Evolutionary conservation across 2,888 invertebrate species (phyloP).

Genomic region (Lasioglossum leucozonium): DNA sequence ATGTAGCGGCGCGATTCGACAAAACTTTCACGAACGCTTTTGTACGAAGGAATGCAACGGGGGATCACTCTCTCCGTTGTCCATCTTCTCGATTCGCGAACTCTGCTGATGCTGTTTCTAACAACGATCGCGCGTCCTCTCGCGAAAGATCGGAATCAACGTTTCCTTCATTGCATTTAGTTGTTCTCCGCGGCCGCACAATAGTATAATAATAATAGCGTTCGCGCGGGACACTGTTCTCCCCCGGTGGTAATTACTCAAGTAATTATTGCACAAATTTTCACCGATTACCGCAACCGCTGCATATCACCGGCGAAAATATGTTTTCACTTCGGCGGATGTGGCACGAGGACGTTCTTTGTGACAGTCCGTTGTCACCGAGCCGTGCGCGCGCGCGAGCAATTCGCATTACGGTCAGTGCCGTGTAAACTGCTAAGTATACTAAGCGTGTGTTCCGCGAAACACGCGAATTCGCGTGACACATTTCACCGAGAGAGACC

Average conservation of each 20-base stretch:
- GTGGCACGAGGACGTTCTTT: constrained; percentile 78
- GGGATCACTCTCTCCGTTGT: constrained; percentile 11
- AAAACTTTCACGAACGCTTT: constrained; percentile 67
- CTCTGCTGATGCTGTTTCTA: not conserved
- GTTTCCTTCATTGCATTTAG: not conserved
- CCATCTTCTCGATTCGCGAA: not conserved
- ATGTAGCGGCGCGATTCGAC: constrained; percentile 35
- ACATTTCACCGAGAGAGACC: constrained; percentile 36
- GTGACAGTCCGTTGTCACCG: constrained; percentile 74
- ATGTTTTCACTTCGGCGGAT: constrained; percentile 67
- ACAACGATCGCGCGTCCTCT: not conserved
- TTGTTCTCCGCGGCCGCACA: not conserved
- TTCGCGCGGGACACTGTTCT: not conserved
- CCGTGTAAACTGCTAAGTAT: constrained; percentile 33
- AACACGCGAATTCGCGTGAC: constrained; percentile 49
- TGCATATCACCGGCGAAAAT: constrained; percentile 62
- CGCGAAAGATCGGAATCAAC: not conserved
- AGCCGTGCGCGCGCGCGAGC: constrained; percentile 1
- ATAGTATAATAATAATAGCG: constrained; percentile 7
- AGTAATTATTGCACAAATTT: constrained; percentile 26
- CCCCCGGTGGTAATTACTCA: not conserved
- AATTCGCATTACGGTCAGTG: constrained; percentile 61
- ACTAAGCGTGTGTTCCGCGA: constrained; percentile 25
- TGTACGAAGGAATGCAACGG: constrained; percentile 9
- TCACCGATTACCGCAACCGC: constrained; percentile 1